Base-by-base conservation (phyloP, 2,888 invertebrate genomes). In the Hydriomena furcata region DNA sequence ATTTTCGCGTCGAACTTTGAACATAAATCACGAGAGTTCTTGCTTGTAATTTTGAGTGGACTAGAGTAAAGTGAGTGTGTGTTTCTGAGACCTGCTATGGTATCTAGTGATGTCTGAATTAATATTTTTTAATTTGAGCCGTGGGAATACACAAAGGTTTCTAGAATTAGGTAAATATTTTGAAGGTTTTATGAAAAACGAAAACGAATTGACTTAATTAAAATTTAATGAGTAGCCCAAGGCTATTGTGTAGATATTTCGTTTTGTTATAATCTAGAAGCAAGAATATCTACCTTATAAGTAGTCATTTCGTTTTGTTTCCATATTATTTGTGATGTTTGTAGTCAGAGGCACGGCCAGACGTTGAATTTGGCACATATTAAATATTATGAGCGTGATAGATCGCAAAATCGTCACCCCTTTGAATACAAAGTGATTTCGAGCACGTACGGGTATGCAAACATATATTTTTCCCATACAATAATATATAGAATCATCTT, bases 1-100 rank as follows among this genome's bases (percentile, higher is more conserved):
- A 72, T 77, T 79, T 66, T 58, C 63, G 62, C 58, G 59, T 58
- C 61, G 73, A 83, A 86, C 79, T 83, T 86, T 80, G 41, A 58
- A 35, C 40, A 62, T 63, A 61, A 68, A 71, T 72, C 61, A 70
- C 61, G 59, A 46, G 50, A 58, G 20, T 27, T 23, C 17, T 58
- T 48, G 62, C n/a, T 66, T 62, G 38, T 23, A 50, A 58, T 45
- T 27, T 24, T 7, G 13, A 38, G 43, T 47, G 38, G 21, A 31
- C n/a, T 56, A 61, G 62, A 59, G 63, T 58, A 63, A 64, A 42
- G 53, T 65, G 59, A 60, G 57, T 59, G 55, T 63, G 59, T 58
- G 52, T 62, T 54, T 59, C 55, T 20, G 5, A 53, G 28, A 27
- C 34, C 23, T 58, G 42, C 37, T 47, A 61, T 68, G 62, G 38